Percentiles rank a stretch among this genome's conserved stretches.
These are phyloP conservation scores for Panurus biarmicus DNA, from an alignment of 2,113 vertebrate species.

Conservation along the genomic window DNA sequence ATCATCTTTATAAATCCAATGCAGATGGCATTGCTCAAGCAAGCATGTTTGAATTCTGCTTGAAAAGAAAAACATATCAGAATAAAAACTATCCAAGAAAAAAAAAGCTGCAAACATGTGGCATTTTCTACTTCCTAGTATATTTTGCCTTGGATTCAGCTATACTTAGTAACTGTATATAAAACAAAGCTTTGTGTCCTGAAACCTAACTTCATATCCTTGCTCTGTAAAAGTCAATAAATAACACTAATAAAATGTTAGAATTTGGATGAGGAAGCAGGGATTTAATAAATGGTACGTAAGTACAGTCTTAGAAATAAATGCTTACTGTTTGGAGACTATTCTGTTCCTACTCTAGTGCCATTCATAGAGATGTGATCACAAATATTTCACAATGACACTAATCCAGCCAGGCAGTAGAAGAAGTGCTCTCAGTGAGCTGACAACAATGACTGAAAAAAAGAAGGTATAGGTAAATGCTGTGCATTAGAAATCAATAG, in stretches of 20 bases:
- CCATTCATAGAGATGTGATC: background rate
- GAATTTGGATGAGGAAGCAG: background rate
- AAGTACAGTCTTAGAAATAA: background rate
- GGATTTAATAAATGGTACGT: background rate
- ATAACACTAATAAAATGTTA: background rate
- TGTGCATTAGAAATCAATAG: background rate
- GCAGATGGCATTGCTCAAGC: slow-evolving; percentile 12
- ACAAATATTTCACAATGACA: background rate
- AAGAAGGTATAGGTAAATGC: background rate
- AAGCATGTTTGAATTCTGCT: background rate
- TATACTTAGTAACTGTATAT: background rate
- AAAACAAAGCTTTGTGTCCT: background rate
- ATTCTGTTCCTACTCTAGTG: background rate
- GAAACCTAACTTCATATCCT: background rate
- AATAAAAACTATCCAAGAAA: background rate
- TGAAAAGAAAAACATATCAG: background rate
- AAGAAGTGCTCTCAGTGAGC: background rate
- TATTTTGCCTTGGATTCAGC: slow-evolving; percentile 3
- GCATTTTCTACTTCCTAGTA: background rate
- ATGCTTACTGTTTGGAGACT: background rate
- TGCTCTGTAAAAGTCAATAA: background rate
- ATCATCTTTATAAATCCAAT: background rate
- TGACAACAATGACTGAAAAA: background rate
- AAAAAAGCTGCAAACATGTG: background rate
- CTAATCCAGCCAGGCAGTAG: background rate